Conservation (phyloP, 2,888 invertebrate species). For the Phrixothrix hirtus region DNA sequence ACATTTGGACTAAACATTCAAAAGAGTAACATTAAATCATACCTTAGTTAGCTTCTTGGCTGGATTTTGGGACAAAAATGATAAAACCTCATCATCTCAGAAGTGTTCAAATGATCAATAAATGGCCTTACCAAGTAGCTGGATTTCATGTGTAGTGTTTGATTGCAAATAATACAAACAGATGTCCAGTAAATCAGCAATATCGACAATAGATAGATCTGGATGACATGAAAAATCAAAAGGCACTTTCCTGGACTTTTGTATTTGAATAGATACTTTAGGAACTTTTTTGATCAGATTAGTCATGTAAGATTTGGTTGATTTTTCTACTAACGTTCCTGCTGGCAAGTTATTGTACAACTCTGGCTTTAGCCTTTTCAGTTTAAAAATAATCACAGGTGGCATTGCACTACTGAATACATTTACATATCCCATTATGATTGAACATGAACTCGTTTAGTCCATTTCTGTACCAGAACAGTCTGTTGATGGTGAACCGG, state of each 20-base stretch:
- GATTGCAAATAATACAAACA: neutral
- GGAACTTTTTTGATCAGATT: no score
- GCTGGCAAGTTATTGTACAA: conserved; percentile 38
- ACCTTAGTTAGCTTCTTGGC: neutral
- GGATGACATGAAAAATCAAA: neutral
- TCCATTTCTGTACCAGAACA: no score
- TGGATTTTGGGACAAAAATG: no score
- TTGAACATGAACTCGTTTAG: no score
- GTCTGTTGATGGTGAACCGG: no score
- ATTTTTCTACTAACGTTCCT: conserved; percentile 35
- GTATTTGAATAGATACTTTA: conserved; percentile 25
- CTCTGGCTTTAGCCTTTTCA: conserved; percentile 37
- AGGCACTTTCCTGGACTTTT: neutral
- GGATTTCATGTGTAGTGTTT: neutral
- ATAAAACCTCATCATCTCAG: neutral
- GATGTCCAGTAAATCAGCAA: neutral
- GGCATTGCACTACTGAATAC: conserved; percentile 41
- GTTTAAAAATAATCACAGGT: conserved; percentile 44
- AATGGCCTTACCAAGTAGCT: neutral
- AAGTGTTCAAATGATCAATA: conserved; percentile 1
- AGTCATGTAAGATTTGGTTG: conserved; percentile 43
- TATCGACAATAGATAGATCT: neutral
- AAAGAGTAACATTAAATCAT: conserved; percentile 1
- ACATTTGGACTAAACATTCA: conserved; percentile 2
- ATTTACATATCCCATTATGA: no score